Evolutionary conservation across 2,797 vertebrate species (phyloP).

Genomic region (Heliangelus exortis): DNA sequence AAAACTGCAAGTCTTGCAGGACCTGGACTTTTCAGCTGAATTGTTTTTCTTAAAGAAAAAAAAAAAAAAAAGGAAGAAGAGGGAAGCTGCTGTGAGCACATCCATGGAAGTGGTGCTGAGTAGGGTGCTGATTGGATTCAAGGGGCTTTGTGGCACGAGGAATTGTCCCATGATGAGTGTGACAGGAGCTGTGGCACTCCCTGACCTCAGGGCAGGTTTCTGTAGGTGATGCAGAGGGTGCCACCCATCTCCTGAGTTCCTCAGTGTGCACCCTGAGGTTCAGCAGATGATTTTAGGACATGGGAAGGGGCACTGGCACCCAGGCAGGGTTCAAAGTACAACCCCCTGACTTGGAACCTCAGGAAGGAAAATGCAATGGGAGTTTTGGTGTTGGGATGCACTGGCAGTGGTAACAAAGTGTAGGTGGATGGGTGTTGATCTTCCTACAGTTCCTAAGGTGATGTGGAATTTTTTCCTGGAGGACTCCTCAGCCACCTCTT

Average conservation of each 20-base stretch:
- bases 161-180: fast-evolving
- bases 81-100: neutral
- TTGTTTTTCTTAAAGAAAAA: neutral
- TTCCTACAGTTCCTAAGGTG: neutral
- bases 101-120: neutral
- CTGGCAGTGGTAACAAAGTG: neutral
- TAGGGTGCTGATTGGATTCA: fast-evolving
- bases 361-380: neutral
- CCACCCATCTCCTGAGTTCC: fast-evolving
- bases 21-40: neutral
- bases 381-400: neutral
- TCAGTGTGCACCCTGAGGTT: fast-evolving
- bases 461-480: neutral
- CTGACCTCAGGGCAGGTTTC: fast-evolving
- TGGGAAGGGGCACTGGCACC: fast-evolving
- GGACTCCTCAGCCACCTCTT: neutral
- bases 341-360: neutral
- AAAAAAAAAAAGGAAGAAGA: neutral
- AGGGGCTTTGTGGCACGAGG: fast-evolving
- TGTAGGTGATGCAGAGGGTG: neutral
- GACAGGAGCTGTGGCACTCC: neutral
- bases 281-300: neutral
- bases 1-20: fast-evolving
- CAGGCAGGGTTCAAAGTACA: neutral
- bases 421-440: neutral